These are phyloP conservation scores for Melanchra persicariae DNA, from an alignment of 2,888 invertebrate species.

Conservation along the genomic window DNA sequence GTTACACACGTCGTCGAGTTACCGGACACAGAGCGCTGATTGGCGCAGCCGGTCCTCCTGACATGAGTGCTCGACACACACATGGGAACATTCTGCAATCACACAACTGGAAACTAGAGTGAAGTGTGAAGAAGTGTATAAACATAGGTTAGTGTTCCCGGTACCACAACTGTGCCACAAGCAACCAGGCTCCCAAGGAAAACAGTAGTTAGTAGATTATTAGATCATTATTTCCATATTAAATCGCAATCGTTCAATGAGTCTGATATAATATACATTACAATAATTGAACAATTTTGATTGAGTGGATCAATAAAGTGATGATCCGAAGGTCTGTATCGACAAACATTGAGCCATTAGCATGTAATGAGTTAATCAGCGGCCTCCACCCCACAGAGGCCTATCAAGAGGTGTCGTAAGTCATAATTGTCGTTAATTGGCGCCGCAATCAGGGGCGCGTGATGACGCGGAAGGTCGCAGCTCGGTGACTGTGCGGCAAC, in stretches of 20 bases:
- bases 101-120: not conserved
- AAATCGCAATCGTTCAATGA: conserved; percentile 5
- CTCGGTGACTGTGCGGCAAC: conserved; percentile 1
- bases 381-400: conserved; percentile 11
- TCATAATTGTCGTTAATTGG: conserved; percentile 48
- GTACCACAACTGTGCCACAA: too few species aligned
- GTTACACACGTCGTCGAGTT: conserved; percentile 10
- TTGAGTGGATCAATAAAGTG: conserved; percentile 34
- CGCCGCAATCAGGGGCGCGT: conserved; percentile 40
- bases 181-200: not conserved
- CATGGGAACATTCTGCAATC: not conserved
- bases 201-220: too few species aligned
- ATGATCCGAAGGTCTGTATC: conserved; percentile 22
- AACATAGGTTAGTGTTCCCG: too few species aligned
- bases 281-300: conserved; percentile 21
- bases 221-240: too few species aligned
- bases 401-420: conserved; percentile 45
- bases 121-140: too few species aligned
- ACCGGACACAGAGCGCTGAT: not conserved
- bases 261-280: too few species aligned
- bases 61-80: not conserved
- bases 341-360: conserved; percentile 37
- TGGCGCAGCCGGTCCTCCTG: not conserved
- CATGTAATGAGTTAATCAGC: conserved; percentile 25
- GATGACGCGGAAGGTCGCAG: conserved; percentile 56